These are phyloP conservation scores for Drosophila navojoa DNA, from an alignment of 1,140 invertebrate species.

Conservation along the genomic window DNA sequence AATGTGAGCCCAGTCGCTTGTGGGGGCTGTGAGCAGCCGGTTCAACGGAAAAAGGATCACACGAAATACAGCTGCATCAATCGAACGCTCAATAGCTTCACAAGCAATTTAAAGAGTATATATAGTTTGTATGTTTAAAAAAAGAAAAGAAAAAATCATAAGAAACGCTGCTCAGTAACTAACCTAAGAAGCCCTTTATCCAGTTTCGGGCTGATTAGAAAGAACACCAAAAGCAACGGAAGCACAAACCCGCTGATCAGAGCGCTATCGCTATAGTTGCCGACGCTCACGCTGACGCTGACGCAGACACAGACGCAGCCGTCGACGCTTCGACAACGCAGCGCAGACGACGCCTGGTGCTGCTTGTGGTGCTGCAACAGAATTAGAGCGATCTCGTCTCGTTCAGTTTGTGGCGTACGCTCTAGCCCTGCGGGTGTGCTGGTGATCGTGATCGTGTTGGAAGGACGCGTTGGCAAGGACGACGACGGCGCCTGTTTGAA, in stretches of 20 bases:
- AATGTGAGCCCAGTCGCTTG: conserved; percentile 45
- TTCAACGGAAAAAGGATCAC: conserved; percentile 44
- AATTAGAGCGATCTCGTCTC: conserved; percentile 73
- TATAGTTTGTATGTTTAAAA: not conserved
- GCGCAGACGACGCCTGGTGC: conserved; percentile 31
- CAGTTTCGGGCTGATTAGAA: conserved; percentile 34
- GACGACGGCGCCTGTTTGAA: conserved; percentile 14
- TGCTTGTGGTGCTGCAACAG: conserved; percentile 52
- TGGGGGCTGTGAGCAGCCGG: conserved; percentile 47
- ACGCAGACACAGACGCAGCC: conserved; percentile 5
- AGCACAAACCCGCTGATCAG: conserved; percentile 35
- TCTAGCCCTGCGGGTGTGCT: conserved; percentile 73
- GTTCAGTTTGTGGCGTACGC: conserved; percentile 76
- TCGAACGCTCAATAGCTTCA: not conserved
- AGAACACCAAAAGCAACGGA: conserved; percentile 28
- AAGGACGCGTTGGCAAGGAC: conserved; percentile 25
- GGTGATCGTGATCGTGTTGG: conserved; percentile 37
- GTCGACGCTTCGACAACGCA: conserved; percentile 1
- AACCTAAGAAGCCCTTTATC: conserved; percentile 36
- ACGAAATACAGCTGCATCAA: not conserved
- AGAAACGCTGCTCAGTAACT: not conserved
- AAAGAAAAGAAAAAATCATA: not conserved
- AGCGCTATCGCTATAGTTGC: conserved; percentile 35
- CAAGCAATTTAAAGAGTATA: too few relatives aligned
- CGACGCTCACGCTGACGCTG: not conserved